These are phyloP conservation scores for Nannospalax galili DNA, from an alignment of 2,113 vertebrate genomes.

Conservation along the genomic window DNA sequence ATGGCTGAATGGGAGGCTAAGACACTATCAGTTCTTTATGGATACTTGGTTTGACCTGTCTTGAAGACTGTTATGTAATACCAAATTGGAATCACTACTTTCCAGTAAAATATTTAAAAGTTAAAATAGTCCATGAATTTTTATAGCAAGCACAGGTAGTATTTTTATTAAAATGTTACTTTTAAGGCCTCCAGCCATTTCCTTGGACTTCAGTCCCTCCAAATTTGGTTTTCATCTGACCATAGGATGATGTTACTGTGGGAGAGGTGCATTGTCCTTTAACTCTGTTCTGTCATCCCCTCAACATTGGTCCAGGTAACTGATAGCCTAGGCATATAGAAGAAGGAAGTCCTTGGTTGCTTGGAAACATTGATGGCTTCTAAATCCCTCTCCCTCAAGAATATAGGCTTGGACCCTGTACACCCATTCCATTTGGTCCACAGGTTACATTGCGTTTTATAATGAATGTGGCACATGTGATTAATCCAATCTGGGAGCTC, in stretches of 20 bases:
- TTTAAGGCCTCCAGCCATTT: constrained; percentile 30
- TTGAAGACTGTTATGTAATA: constrained; percentile 2
- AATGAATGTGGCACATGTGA: neutral
- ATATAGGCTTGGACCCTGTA: neutral
- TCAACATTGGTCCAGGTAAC: neutral
- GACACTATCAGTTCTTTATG: neutral
- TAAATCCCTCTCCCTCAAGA: neutral
- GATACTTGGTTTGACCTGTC: neutral
- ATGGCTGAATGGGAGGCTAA: neutral
- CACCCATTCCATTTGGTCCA: neutral
- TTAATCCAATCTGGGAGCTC: neutral
- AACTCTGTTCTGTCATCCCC: neutral
- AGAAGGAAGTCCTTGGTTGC: neutral
- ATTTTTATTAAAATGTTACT: neutral
- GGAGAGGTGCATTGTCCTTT: neutral
- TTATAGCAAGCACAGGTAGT: neutral
- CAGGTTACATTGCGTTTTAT: neutral
- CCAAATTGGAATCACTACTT: neutral
- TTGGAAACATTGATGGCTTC: neutral
- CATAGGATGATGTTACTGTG: neutral
- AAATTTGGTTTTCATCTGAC: neutral
- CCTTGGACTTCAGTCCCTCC: neutral
- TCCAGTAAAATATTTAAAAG: neutral
- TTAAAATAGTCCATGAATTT: neutral
- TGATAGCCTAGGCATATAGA: neutral